Base-by-base conservation (phyloP, 2,113 vertebrate genomes). In the Promerops cafer region DNA sequence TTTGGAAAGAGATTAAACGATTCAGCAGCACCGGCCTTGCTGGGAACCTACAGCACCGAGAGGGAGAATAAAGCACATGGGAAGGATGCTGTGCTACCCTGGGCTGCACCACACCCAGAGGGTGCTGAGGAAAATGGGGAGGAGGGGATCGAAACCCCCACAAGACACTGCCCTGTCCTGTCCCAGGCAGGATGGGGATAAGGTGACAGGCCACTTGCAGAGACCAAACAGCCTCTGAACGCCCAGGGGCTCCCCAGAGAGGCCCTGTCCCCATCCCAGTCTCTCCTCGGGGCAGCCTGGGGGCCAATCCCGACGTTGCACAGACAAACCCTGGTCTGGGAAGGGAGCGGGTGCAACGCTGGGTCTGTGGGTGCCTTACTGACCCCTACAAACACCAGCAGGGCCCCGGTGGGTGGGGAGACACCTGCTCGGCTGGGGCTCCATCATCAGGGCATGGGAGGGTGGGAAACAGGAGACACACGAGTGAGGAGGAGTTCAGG, bases 361-460 rank as follows among this genome's bases (percentile, higher is more conserved):
- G 71, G 39, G 9, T 16, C 85, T 9, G 4, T 16, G 19, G 66
- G 71, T 35, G 26, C 33, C 3, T 44, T 1, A 0, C 4, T 24
- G 82, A 30, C 63, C 70, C 27, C 65, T 11, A 5, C 42, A 66
- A 44, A 47, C 65, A 28, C 57, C 56, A 5, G 1, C 21, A 17
- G 70, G 35, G 15, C 39, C 40, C 24, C 1, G 1, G 26, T 0
- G 0, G 35, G 10, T 7, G 50, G 15, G 50, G 39, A n/a, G 31
- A 19, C 1, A 0, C 24, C 24, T n/a, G 63, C 76, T 42, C 3
- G 20, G 49, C 78, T 30, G 68, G 39, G 33, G 9, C 23, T 40
- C 49, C 57, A 30, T 23, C 87, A 52, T 77, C 19, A 1, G 66
- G 47, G 37, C 21, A 18, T 0, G 1, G 66, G 12, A 77, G 35